Evolutionary conservation across 2,113 vertebrate genomes (phyloP).

Genomic region (Pseudolaguvia tuberculata): DNA sequence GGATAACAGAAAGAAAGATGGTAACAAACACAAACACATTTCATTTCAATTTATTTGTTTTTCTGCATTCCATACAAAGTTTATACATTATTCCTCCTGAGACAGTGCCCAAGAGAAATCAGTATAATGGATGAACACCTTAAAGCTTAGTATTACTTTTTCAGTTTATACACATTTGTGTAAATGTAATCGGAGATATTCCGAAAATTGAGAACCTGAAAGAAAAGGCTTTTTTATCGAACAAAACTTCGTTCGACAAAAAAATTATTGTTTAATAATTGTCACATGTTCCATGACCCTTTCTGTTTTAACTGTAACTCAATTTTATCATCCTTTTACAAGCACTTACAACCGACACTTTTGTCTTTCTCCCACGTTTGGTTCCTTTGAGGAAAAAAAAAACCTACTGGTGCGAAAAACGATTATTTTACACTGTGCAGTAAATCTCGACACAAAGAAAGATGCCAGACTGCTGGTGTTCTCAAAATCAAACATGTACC

Average conservation of each 20-base stretch:
- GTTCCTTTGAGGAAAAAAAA: background rate
- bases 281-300: background rate
- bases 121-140: background rate
- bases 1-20: background rate
- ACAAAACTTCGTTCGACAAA: no score
- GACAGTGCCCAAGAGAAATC: background rate
- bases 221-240: no score
- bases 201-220: no score
- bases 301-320: constrained; percentile 42
- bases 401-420: background rate
- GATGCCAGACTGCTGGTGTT: background rate
- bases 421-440: background rate
- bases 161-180: background rate
- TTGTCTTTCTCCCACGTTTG: constrained; percentile 8
- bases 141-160: background rate
- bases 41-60: no score
- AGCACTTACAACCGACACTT: constrained; percentile 16
- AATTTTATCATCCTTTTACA: constrained; percentile 30
- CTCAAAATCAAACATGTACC: background rate
- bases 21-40: background rate
- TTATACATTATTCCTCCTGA: background rate
- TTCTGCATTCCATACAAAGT: background rate
- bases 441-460: constrained; percentile 12
- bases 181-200: no score
- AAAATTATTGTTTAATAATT: no score